Evolutionary conservation across 2,113 vertebrate genomes (phyloP).

Genomic region (Phoxinus phoxinus): DNA sequence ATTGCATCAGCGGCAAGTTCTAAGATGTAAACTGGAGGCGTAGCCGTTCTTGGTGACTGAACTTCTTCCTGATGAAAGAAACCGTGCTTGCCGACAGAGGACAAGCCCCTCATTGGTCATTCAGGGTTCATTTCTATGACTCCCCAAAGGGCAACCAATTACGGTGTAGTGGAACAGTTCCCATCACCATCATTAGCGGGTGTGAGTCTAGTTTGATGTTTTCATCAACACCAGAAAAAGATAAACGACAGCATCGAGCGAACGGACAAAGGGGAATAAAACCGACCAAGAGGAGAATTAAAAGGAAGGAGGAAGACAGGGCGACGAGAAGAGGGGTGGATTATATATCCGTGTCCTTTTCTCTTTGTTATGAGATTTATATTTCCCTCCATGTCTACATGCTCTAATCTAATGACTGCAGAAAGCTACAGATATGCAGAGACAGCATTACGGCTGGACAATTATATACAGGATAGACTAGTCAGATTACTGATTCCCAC

Average conservation of each 20-base stretch:
- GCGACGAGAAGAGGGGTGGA: not conserved
- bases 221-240: conserved; percentile 67
- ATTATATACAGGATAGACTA: not conserved
- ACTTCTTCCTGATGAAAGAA: conserved; percentile 43
- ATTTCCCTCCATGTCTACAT: conserved; percentile 61
- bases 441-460: not conserved
- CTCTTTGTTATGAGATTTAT: conserved; percentile 53
- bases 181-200: conserved; percentile 65
- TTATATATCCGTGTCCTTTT: conserved; percentile 63
- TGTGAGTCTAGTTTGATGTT: conserved; percentile 72
- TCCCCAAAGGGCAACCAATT: conserved; percentile 70
- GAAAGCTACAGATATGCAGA: conserved; percentile 17
- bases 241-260: not conserved
- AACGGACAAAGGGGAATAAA: conserved; percentile 63
- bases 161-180: conserved; percentile 65
- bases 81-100: conserved; percentile 54
- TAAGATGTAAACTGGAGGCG: conserved; percentile 21
- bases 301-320: conserved; percentile 18
- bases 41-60: conserved; percentile 12
- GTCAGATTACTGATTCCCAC: not conserved
- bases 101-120: conserved; percentile 57
- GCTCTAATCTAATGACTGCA: conserved; percentile 71
- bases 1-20: conserved; percentile 15
- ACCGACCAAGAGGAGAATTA: conserved; percentile 66
- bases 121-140: conserved; percentile 35